Percentiles rank a stretch among this genome's conserved stretches.
These are phyloP conservation scores for Plecotus auritus DNA, from an alignment of 2,113 vertebrate species.

Conservation along the genomic window DNA sequence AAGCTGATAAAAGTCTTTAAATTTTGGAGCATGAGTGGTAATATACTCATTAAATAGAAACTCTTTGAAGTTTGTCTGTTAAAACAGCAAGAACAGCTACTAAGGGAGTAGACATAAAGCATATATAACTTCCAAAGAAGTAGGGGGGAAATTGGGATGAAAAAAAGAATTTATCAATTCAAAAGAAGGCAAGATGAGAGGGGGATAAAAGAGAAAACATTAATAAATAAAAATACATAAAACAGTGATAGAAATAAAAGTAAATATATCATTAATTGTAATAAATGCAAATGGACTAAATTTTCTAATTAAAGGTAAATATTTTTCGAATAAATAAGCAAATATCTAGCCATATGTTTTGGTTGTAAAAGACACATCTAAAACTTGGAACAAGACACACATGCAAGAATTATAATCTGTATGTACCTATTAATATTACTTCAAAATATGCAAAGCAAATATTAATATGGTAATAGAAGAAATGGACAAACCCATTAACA, in stretches of 20 bases:
- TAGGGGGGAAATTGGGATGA: neutral
- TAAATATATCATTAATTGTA: neutral
- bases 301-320: neutral
- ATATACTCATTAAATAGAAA: neutral
- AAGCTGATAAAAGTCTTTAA: neutral
- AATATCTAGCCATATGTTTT: neutral
- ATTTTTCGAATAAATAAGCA: conserved; percentile 1
- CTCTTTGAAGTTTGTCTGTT: neutral
- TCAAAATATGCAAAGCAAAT: conserved; percentile 4
- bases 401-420: neutral
- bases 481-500: neutral
- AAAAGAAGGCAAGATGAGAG: neutral
- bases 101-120: neutral
- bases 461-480: neutral
- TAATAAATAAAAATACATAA: neutral
- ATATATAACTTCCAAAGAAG: neutral
- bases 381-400: neutral
- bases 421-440: neutral
- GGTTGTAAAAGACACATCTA: neutral
- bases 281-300: neutral
- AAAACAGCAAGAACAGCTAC: neutral
- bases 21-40: neutral
- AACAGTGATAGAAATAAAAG: neutral
- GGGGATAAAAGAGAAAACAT: neutral
- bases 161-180: neutral